A percentile compares a stretch with the other conserved stretches of the same genome.
phyloP scores from a whole-genome alignment of 30 jellyfish, hydroid and myxozoan genomes.

The Sanderia malayensis region DNA sequence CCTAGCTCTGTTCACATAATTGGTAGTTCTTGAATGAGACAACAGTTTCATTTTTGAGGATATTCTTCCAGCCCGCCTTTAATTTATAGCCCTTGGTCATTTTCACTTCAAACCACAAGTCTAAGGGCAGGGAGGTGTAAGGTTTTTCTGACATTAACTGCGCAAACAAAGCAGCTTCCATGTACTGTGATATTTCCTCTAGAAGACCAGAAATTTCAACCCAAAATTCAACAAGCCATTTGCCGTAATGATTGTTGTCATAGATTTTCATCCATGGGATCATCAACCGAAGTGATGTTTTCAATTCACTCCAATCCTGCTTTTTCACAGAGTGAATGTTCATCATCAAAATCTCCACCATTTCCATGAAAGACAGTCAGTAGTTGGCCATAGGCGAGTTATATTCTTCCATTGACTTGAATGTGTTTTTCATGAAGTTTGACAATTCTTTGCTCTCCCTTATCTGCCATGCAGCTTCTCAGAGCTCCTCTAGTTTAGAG shows the following conservation, averaged over 20 bases:
- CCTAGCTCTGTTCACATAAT: conserved; percentile 20
- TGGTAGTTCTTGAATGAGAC: conserved; percentile 21
- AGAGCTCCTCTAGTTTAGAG: conserved; percentile 22
- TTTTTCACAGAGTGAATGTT: conserved; percentile 1
- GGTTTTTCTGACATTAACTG: conserved; percentile 32
- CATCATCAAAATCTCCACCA: conserved; percentile 29
- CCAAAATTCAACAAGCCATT: conserved; percentile 28
- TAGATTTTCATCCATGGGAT: conserved; percentile 33
- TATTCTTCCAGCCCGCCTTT: conserved; percentile 21
- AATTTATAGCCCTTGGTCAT: conserved; percentile 21
- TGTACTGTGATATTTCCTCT: conserved; percentile 5
- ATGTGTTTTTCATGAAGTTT: neutral
- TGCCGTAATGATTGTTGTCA: conserved; percentile 21
- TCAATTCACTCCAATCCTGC: conserved; percentile 12
- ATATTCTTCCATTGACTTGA: conserved; percentile 12
- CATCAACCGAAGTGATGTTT: conserved; percentile 32
- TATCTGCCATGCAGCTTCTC: conserved; percentile 19
- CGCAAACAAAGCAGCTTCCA: conserved; percentile 26
- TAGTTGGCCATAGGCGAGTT: conserved; percentile 12
- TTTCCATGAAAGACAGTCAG: conserved; percentile 18
- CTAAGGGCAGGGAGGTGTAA: conserved; percentile 24
- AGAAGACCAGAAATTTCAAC: conserved; percentile 23
- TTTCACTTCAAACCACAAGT: conserved; percentile 31
- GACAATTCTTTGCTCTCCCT: conserved; percentile 12
- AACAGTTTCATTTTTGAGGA: conserved; percentile 19